A percentile compares a stretch with the other conserved stretches of the same genome.
Evolutionary conservation across 2,888 invertebrate genomes (phyloP).

Genomic region (Rapana venosa): DNA sequence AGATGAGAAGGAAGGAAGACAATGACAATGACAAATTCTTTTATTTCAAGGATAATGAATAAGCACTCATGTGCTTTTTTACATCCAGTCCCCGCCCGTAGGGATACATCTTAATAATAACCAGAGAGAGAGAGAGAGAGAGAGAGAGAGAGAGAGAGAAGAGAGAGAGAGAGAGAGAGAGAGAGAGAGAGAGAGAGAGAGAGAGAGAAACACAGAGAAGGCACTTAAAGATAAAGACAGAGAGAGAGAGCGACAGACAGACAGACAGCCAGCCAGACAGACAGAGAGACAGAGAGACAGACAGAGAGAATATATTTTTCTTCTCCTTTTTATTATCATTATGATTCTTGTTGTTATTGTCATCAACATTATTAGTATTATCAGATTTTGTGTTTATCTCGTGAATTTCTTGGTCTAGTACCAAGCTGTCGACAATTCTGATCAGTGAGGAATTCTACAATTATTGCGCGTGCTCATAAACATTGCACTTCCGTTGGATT

Average conservation of each 20-base stretch:
- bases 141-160: no score
- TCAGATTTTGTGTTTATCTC: no score
- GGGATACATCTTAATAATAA: no score
- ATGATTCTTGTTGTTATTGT: neutral
- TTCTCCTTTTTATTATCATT: no score
- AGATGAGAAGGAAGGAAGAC: neutral
- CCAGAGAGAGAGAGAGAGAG: neutral
- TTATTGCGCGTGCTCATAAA: no score
- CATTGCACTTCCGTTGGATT: no score
- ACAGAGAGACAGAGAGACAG: neutral
- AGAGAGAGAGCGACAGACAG: neutral
- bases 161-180: neutral
- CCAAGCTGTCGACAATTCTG: no score
- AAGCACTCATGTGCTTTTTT: neutral
- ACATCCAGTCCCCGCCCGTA: no score
- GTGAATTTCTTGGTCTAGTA: no score
- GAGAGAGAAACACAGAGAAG: neutral
- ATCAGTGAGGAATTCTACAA: no score
- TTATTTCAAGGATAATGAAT: neutral
- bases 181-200: slow-evolving; percentile 8
- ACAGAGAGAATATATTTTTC: neutral
- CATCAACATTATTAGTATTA: neutral
- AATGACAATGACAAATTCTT: neutral
- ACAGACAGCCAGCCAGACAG: neutral
- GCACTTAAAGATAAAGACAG: neutral